Evolutionary conservation across 2,888 invertebrate species (phyloP), one percentile per base, ranked within the genome.

Genomic region (Coleophora deauratella): DNA sequence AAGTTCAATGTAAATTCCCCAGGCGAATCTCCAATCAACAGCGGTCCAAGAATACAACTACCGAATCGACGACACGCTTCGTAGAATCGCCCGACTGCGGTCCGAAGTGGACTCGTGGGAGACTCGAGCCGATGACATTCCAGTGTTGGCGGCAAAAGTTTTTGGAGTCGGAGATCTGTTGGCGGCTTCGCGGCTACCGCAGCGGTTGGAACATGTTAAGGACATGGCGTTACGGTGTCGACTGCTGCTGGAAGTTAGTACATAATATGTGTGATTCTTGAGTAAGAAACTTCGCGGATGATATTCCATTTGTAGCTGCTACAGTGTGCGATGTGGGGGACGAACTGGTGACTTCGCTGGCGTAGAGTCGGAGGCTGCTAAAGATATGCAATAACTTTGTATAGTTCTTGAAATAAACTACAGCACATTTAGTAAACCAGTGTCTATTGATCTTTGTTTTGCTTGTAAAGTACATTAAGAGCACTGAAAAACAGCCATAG

Each of bases 161-260:
- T 81, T 86, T 60, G 69, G 66, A 12, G 72, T 88, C 12, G 72
- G 84, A 2, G 86, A 87, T 8, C 62, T 74, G 0, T 80, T 90
- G 0, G 77, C 76, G 3, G 86, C 81, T 0, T 63, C 71, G n/a
- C 68, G 81, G 2, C 82, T 87, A 12, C 67, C 81, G 38, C 78
- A 79, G 0, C 46, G 54, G 39, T 46, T 81, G 39, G 55, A 64
- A 0, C 60, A 57, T 0, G 57, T 78, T 1, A 63, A 64, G 36
- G 76, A 77, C 37, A 48, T 60, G 1, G 79, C 66, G 7, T 43
- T 75, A 14, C 52, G 72, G n/a, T 81, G 82, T 44, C 59, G 77
- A 32, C 64, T 79, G 14, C 46, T 76, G 9, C 42, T 80, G 2
- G 78, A 85, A 62, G 77, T 84, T 47, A 51, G 53, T 37, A 8